These are phyloP conservation scores for Brachypalpus laphriformis DNA, from an alignment of 2,888 invertebrate species.

Conservation along the genomic window DNA sequence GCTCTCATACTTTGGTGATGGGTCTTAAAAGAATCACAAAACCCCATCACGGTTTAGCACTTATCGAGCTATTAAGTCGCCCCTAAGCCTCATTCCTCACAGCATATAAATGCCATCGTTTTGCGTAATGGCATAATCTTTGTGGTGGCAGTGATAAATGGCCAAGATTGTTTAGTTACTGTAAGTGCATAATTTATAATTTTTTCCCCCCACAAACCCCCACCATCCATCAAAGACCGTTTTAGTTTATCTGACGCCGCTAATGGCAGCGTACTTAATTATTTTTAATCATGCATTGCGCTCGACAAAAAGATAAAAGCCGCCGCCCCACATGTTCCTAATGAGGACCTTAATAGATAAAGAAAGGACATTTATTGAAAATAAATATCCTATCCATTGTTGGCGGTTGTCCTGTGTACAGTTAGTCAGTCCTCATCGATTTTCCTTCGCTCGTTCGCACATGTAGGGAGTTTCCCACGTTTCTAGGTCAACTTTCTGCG, in stretches of 20 bases:
- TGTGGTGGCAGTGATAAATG: constrained; percentile 40
- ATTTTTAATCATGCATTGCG: constrained; percentile 32
- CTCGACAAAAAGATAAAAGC: constrained; percentile 7
- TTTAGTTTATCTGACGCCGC: neutral
- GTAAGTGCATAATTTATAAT: constrained; percentile 46
- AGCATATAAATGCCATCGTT: neutral
- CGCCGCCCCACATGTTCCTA: constrained; percentile 5
- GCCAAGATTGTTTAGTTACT: constrained; percentile 39
- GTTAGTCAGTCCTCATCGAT: constrained; percentile 30
- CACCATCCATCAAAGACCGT: neutral
- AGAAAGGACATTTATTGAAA: constrained; percentile 46
- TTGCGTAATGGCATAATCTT: constrained; percentile 19
- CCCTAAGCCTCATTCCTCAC: neutral
- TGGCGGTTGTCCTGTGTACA: neutral
- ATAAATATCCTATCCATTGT: constrained; percentile 21
- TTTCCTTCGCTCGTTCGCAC: neutral
- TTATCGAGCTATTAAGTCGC: constrained; percentile 6
- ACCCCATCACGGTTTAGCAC: neutral
- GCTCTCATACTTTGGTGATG: neutral
- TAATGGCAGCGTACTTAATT: constrained; percentile 17
- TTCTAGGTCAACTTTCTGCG: constrained; percentile 66
- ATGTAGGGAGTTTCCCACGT: constrained; percentile 2
- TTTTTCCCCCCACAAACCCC: neutral
- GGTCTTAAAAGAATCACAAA: neutral
- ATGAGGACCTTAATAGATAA: constrained; percentile 15